These are phyloP conservation scores for Seriola quinqueradiata DNA, from an alignment of 2,113 vertebrate genomes.

Conservation along the genomic window DNA sequence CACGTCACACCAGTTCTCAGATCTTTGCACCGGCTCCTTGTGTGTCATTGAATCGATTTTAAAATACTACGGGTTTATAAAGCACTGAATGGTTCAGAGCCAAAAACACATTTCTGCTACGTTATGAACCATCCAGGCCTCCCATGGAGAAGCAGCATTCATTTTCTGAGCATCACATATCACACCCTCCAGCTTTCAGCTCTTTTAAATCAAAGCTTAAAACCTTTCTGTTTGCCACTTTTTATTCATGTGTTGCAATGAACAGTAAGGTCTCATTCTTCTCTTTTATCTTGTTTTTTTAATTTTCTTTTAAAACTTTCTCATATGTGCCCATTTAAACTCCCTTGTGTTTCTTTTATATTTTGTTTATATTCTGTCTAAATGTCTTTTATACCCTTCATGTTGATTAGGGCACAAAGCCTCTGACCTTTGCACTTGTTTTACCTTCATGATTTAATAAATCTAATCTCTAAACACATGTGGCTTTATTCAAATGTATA, in stretches of 20 bases:
- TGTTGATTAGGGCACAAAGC: too few relatives aligned
- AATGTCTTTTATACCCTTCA: too few relatives aligned
- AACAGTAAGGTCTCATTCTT: neutral
- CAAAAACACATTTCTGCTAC: conserved; percentile 34
- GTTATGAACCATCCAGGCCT: conserved; percentile 27
- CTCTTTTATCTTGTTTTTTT: neutral
- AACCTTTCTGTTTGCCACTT: neutral
- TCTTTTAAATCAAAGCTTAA: conserved; percentile 11
- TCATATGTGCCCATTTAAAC: neutral
- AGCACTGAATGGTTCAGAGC: neutral
- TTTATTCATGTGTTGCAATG: neutral
- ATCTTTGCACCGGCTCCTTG: conserved; percentile 1
- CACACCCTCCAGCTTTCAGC: neutral
- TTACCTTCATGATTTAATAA: neutral
- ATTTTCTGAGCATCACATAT: conserved; percentile 1
- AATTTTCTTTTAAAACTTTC: neutral
- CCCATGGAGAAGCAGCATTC: conserved; percentile 27
- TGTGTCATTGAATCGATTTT: conserved; percentile 29
- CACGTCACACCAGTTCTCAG: neutral
- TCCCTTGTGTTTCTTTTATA: neutral
- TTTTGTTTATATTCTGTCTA: neutral
- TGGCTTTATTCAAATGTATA: too few relatives aligned
- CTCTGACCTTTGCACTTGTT: neutral
- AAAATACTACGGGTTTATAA: conserved; percentile 28
- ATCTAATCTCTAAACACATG: too few relatives aligned